Percentiles rank a stretch among this genome's conserved stretches.
Conservation (phyloP, 2,888 invertebrate genomes). For the Synergus itoensis region DNA sequence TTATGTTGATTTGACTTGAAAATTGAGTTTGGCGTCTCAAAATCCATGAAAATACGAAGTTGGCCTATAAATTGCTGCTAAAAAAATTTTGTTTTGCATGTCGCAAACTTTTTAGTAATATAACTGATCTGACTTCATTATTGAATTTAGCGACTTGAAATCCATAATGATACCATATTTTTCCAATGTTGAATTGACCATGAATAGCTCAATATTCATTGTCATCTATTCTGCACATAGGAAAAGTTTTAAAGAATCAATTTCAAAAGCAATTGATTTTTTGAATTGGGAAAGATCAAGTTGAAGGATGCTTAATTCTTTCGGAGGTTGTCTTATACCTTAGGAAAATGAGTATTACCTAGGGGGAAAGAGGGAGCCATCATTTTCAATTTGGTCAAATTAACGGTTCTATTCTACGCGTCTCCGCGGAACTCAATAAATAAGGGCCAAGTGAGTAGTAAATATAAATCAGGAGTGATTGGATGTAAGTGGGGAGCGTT, state of each 20-base stretch:
- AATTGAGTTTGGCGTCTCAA: too few relatives aligned
- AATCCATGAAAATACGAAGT: too few relatives aligned
- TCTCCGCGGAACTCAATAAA: slow-evolving; percentile 75
- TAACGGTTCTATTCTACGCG: slow-evolving; percentile 74
- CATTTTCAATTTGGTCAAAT: slow-evolving; percentile 77
- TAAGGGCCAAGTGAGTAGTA: slow-evolving; percentile 77
- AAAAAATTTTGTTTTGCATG: too few relatives aligned
- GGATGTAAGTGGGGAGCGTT: slow-evolving; percentile 78
- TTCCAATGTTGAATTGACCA: too few relatives aligned
- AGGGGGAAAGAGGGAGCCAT: slow-evolving; percentile 61
- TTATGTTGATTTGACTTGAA: too few relatives aligned
- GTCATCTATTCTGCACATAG: not conserved
- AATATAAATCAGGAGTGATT: slow-evolving; percentile 78
- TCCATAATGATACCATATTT: too few relatives aligned
- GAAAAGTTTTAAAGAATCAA: not conserved
- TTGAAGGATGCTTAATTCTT: not conserved
- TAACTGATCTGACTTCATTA: too few relatives aligned
- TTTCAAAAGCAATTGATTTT: not conserved
- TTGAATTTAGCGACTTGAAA: too few relatives aligned
- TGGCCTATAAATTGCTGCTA: too few relatives aligned
- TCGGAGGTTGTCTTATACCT: not conserved
- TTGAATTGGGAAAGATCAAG: not conserved
- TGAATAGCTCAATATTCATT: too few relatives aligned
- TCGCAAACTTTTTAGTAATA: too few relatives aligned
- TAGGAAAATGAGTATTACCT: slow-evolving; percentile 35